phyloP scores from a whole-genome alignment of 2,888 invertebrate species.

The Andrena trimmerana region DNA sequence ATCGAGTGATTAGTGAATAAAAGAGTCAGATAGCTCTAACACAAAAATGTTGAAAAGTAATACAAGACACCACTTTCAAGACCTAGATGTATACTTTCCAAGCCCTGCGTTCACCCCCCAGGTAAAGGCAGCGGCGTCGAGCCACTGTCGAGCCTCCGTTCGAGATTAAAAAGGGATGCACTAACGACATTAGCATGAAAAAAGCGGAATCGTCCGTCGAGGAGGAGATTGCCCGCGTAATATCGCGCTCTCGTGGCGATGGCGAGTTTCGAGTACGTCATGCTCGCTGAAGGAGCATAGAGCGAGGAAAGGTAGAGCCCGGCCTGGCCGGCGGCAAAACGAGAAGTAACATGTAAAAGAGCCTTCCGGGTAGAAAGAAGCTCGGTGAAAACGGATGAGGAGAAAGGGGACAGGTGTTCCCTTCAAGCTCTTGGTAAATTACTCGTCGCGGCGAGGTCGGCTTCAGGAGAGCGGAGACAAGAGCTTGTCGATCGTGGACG shows the following conservation, averaged over 20 bases:
- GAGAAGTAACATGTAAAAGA: conserved; percentile 62
- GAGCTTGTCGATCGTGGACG: conserved; percentile 36
- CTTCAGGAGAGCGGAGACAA: conserved; percentile 30
- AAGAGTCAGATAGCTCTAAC: no score
- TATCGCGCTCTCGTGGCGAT: conserved; percentile 17
- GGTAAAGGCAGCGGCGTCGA: not conserved
- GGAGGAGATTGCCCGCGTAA: conserved; percentile 23
- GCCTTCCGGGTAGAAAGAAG: not conserved
- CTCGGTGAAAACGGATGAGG: not conserved
- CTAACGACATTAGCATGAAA: conserved; percentile 32
- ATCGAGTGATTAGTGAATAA: no score
- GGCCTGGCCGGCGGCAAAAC: conserved; percentile 38
- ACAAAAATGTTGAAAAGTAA: no score
- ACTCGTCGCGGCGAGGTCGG: conserved; percentile 45
- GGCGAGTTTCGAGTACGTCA: conserved; percentile 41
- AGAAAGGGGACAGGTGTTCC: conserved; percentile 44
- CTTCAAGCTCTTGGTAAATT: conserved; percentile 63
- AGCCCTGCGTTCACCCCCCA: not conserved
- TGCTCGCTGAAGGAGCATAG: conserved; percentile 9
- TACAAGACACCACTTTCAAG: not conserved
- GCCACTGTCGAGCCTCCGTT: no score
- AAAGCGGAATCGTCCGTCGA: not conserved
- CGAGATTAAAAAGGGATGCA: conserved; percentile 12
- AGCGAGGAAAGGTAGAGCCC: not conserved
- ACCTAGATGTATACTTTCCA: not conserved